Evolutionary conservation across 2,797 vertebrate genomes (phyloP), one percentile per base, ranked within the genome.

Genomic region (Crocidura indochinensis): DNA sequence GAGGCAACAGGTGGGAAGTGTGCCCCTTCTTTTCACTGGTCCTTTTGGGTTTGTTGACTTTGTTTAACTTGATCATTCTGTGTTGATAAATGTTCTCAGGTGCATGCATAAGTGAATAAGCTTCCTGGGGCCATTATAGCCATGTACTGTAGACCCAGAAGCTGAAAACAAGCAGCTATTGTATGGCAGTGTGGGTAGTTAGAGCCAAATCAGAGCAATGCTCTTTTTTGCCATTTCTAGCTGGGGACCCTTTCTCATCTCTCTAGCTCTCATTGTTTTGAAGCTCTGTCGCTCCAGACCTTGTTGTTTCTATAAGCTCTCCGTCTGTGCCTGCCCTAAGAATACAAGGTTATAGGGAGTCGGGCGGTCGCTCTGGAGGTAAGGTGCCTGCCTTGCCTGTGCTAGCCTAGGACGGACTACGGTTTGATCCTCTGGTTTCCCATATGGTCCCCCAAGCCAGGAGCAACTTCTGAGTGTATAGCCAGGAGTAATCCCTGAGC

Each of bases 131-230:
- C 24, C 81, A 62, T 31, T 20, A 0, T 46, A 78, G 72, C 26
- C 27, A 93, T 69, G 10, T n/a, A 6, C 6, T 20, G 31, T 29
- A 75, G 38, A 72, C 20, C 47, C 19, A 11, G 10, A 10, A 60
- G 62, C 47, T 90, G 56, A 73, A 72, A 92, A 67, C 15, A 79
- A 68, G 2, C 12, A 84, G 24, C 64, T 90, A 26, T 88, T 69
- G 20, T 47, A 6, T 82, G n/a, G 69, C 15, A 69, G 51, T 74
- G 27, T 15, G 83, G 62, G 38, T 84, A 51, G 53, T 4, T 22
- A 6, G 24, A 72, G 44, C 10, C 44, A 94, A 38, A 19, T 46
- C 62, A 51, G 17, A 38, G 6, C 8, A 11, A 24, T 8, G 4
- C 19, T 60, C 65, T 72, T 44, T 6, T 65, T 20, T 44, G 67